Percentiles rank a stretch among this genome's conserved stretches.
Evolutionary conservation across 2,797 vertebrate species (phyloP).

Genomic region (Dicrostonyx torquatus): DNA sequence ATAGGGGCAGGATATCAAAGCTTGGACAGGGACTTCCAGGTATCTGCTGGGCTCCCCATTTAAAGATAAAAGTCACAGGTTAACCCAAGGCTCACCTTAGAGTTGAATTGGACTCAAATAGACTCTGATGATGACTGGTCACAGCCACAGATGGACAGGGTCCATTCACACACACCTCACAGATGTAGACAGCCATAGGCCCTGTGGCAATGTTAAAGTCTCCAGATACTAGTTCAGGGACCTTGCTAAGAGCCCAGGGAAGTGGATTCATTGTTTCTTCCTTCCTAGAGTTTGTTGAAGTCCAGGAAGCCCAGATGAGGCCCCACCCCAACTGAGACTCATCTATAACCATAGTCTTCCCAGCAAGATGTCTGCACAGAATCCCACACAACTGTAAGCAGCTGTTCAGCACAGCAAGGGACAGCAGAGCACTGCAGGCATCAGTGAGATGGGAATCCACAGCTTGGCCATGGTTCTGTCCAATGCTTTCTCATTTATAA

Average conservation of each 20-base stretch:
- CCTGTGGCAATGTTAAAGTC: neutral
- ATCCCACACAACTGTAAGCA: neutral
- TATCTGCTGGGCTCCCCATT: neutral
- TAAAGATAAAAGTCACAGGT: constrained; percentile 36
- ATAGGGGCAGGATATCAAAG: constrained; percentile 63
- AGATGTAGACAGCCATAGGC: neutral
- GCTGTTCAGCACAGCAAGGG: neutral
- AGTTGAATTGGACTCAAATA: constrained; percentile 27
- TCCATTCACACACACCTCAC: neutral
- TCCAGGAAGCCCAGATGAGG: neutral
- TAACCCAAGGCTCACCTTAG: constrained; percentile 26
- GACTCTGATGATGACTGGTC: neutral
- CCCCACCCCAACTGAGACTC: neutral
- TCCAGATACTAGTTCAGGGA: neutral
- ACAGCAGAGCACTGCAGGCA: neutral
- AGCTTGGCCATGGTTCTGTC: neutral
- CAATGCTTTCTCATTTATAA: neutral
- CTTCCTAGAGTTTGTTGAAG: neutral
- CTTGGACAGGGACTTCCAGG: constrained; percentile 26
- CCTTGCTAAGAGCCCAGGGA: neutral
- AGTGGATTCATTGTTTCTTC: neutral
- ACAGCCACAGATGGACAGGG: neutral
- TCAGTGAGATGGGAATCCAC: neutral
- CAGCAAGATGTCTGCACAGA: neutral
- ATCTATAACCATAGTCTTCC: neutral